A percentile compares a stretch with the other conserved stretches of the same genome.
Conservation (phyloP, 2,888 invertebrate genomes). For the Bembecia ichneumoniformis region DNA sequence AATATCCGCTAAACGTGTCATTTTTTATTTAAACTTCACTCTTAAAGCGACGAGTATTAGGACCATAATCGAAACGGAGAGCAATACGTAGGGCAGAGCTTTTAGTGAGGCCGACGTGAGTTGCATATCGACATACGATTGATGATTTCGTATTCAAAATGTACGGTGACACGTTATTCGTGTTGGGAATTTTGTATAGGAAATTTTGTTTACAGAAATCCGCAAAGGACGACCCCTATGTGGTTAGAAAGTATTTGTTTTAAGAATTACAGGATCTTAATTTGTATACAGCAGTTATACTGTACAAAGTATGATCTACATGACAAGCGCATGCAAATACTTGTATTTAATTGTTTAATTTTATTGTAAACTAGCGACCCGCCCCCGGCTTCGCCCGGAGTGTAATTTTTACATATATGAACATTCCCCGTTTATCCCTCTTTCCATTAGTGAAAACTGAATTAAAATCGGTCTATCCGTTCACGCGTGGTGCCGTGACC, state of each 20-base stretch:
- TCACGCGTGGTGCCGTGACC: no score
- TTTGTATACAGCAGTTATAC: no score
- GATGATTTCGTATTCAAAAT: conserved; percentile 13
- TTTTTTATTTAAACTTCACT: not conserved
- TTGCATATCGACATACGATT: conserved; percentile 33
- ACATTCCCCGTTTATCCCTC: no score
- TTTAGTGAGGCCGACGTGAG: conserved; percentile 40
- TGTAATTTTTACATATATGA: no score
- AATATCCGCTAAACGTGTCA: conserved; percentile 10
- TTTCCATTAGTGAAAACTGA: no score
- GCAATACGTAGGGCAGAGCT: conserved; percentile 16
- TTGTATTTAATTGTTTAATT: no score
- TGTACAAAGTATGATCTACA: no score
- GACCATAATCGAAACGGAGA: conserved; percentile 9
- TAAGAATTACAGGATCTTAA: no score
- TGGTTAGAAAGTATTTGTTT: not conserved
- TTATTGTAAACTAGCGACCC: no score
- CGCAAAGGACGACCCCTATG: not conserved
- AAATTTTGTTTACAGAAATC: conserved; percentile 1
- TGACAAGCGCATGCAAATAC: no score
- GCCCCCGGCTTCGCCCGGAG: no score
- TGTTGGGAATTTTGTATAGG: conserved; percentile 29
- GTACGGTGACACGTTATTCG: conserved; percentile 34
- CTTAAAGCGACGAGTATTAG: conserved; percentile 10
- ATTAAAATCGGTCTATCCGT: no score